A percentile compares a stretch with the other conserved stretches of the same genome.
phyloP scores from a whole-genome alignment of 2,888 invertebrate genomes.

The Pristionchus mayeri region DNA sequence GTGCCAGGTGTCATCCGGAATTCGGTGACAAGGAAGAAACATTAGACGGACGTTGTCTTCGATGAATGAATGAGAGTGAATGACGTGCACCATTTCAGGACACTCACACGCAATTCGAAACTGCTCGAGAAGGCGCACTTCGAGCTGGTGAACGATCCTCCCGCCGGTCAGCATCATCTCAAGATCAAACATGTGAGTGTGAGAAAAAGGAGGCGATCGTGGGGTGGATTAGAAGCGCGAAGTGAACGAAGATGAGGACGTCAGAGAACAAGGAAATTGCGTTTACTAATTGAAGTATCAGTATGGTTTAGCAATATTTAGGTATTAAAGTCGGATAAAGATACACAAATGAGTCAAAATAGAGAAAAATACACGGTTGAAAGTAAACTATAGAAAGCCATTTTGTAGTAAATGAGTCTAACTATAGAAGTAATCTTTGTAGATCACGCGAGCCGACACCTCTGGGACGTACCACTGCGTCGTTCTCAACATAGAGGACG shows the following conservation, averaged over 20 bases:
- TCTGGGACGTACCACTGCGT: slow-evolving; percentile 79
- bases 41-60: neutral
- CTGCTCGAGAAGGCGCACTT: slow-evolving; percentile 61
- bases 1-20: neutral
- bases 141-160: slow-evolving; percentile 57
- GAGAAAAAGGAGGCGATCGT: slow-evolving; percentile 80
- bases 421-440: slow-evolving; percentile 5
- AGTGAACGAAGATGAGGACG: neutral
- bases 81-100: slow-evolving; percentile 53
- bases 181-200: slow-evolving; percentile 89
- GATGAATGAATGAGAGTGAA: neutral
- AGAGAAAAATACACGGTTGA: too few relatives aligned
- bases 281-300: too few relatives aligned
- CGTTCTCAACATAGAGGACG: slow-evolving; percentile 85
- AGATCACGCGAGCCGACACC: slow-evolving; percentile 56
- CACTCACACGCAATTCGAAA: slow-evolving; percentile 59
- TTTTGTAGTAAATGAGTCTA: neutral
- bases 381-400: too few relatives aligned
- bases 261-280: too few relatives aligned
- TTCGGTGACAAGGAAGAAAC: neutral
- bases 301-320: too few relatives aligned
- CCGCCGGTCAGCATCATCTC: slow-evolving; percentile 87
- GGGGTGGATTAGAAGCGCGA: slow-evolving; percentile 84
- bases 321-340: too few relatives aligned
- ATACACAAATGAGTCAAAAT: too few relatives aligned